A percentile compares a stretch with the other conserved stretches of the same genome.
phyloP scores from a whole-genome alignment of 2,797 vertebrate species.

The Falco concolor region DNA sequence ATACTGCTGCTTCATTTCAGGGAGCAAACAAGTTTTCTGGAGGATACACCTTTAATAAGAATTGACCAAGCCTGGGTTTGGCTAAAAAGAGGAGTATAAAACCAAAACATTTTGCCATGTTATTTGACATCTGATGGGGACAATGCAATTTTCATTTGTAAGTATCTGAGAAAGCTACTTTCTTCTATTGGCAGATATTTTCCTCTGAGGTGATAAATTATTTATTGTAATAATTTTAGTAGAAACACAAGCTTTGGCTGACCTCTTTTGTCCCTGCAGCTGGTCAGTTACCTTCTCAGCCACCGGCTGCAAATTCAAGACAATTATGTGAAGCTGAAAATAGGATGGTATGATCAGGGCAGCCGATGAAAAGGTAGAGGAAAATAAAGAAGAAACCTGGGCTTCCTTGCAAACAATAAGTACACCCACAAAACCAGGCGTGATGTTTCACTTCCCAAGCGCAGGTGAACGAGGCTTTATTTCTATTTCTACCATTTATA shows the following conservation, averaged over 20 bases:
- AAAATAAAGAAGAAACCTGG: background rate
- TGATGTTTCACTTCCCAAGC: background rate
- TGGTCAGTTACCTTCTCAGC: background rate
- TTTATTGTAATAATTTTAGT: background rate
- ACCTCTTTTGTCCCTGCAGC: background rate
- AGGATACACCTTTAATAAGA: background rate
- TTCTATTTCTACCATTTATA: background rate
- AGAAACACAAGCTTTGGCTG: background rate
- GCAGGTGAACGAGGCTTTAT: background rate
- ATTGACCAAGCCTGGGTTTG: background rate
- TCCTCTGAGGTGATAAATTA: background rate
- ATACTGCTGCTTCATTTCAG: background rate
- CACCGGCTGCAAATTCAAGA: background rate
- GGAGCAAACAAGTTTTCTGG: background rate
- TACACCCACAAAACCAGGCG: background rate
- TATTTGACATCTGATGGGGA: background rate
- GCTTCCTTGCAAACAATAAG: background rate
- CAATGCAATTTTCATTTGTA: background rate
- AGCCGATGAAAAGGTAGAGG: background rate
- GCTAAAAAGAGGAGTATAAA: background rate
- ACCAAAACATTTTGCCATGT: accelerated
- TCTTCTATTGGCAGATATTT: background rate
- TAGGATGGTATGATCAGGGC: background rate
- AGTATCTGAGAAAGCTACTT: background rate
- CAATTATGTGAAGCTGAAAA: background rate